A percentile compares a stretch with the other conserved stretches of the same genome.
Conservation (phyloP, 2,888 invertebrate genomes). For the Dysmachus trigonus region DNA sequence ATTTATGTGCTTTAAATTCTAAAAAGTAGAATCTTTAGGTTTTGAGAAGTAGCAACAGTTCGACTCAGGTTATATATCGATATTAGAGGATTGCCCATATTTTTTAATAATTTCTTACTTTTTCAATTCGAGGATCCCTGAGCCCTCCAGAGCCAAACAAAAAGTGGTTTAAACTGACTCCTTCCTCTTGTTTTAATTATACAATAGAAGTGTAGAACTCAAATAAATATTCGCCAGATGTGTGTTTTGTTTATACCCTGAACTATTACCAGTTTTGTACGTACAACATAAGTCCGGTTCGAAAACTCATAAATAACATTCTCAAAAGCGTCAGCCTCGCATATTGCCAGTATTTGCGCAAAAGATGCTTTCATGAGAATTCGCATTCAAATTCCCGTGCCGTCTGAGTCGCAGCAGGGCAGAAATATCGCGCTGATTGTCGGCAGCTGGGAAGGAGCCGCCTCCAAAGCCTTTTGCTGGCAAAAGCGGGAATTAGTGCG, state of each 20-base stretch:
- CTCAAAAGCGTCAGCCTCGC: neutral
- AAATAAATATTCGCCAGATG: neutral
- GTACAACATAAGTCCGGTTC: neutral
- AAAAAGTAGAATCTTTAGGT: too few species aligned
- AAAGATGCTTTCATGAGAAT: neutral
- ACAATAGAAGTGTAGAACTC: neutral
- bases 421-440: neutral
- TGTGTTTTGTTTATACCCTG: neutral
- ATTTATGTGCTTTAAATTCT: too few species aligned
- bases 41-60: too few species aligned
- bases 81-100: too few species aligned
- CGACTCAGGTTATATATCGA: too few species aligned
- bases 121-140: too few species aligned
- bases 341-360: neutral
- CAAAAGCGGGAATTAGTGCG: constrained; percentile 5
- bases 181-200: neutral
- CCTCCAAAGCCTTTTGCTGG: neutral
- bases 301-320: neutral
- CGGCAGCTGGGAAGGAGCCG: neutral
- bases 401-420: neutral
- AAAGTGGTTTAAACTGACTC: neutral
- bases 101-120: too few species aligned
- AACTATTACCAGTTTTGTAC: neutral
- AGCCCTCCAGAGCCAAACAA: neutral
- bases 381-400: neutral